Evolutionary conservation across 1,140 invertebrate genomes (phyloP), one percentile per base, ranked within the genome.

Genomic region (Zaprionus africanus): DNA sequence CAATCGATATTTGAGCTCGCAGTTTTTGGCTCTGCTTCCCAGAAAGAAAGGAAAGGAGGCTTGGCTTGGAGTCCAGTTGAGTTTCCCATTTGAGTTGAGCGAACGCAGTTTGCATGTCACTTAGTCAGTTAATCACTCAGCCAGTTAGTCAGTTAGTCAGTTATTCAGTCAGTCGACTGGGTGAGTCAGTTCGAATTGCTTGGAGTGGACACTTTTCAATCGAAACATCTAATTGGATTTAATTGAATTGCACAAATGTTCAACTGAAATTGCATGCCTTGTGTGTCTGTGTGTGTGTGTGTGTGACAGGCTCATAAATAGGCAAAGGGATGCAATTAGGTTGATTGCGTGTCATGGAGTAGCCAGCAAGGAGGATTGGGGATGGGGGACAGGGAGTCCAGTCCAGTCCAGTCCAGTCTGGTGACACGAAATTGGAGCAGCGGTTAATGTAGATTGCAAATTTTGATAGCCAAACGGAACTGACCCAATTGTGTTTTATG

Each of bases 1-100:
- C 54, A 76, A 76, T 76, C 73, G 73, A 76, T 76, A 71, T 71
- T 76, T 61, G 53, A 36, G 43, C 56, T 68, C 56, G 41, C 59
- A 68, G 46, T 74, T 63, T 76, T 76, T 64, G 67, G 73, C 60
- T 71, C 54, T 71, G 26, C 11, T 26, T 22, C 19, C 22, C 59
- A 43, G 24, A 26, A 57, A 26, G 6, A n/a, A 38, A 57, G 38
- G 6, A 51, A 51, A 2, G 22, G 1, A 1, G 38, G 56, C 46
- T 12, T 9, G 46, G 6, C 51, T 9, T 22, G 22, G 13, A 31
- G 65, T 62, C 41, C 34, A 51, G 19, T 59, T 36, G 17, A 60
- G 24, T 61, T 70, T 24, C 12, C 36, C 36, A 38, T 6, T 17
- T 17, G 13, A 38, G n/a, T 17, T 17, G 13, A 38, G 36, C n/a